Percentiles rank a stretch among this genome's conserved stretches.
Conservation (phyloP, 2,888 invertebrate genomes). For the Hirtodrosophila duncani region DNA sequence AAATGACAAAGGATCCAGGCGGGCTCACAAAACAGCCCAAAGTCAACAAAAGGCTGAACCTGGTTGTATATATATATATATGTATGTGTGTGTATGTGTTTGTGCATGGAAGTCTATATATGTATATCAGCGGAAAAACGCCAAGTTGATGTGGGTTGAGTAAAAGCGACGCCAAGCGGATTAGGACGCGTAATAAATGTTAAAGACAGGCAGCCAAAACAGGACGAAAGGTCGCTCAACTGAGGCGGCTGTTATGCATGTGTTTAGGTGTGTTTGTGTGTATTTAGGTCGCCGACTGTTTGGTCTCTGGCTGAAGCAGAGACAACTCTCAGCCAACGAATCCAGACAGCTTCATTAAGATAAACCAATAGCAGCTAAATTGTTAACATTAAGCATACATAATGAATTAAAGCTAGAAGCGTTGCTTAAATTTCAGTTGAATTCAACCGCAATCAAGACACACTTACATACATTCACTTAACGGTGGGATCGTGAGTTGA, state of each 20-base stretch:
- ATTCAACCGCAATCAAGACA: slow-evolving; percentile 14
- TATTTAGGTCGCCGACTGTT: slow-evolving; percentile 46
- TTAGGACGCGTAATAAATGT: slow-evolving; percentile 64
- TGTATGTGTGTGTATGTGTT: too few species aligned
- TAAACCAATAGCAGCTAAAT: slow-evolving; percentile 73
- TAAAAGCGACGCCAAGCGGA: slow-evolving; percentile 55
- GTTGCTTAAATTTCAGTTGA: slow-evolving; percentile 48
- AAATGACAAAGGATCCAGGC: slow-evolving; percentile 47
- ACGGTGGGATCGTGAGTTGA: background rate
- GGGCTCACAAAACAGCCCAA: slow-evolving; percentile 20
- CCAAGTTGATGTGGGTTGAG: slow-evolving; percentile 25
- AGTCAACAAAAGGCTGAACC: slow-evolving; percentile 37
- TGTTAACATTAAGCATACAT: slow-evolving; percentile 71
- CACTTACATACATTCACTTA: slow-evolving; percentile 8
- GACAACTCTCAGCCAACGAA: too few species aligned
- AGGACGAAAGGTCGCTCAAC: slow-evolving; percentile 47
- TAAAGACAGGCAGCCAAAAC: slow-evolving; percentile 60
- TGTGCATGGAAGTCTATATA: too few species aligned
- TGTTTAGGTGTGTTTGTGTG: slow-evolving; percentile 24
- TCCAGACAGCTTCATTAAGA: slow-evolving; percentile 70
- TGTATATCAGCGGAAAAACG: too few species aligned
- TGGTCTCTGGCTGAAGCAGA: slow-evolving; percentile 21
- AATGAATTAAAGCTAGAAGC: slow-evolving; percentile 60
- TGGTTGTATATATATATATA: too few species aligned
- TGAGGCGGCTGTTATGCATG: slow-evolving; percentile 24